Percentiles rank a stretch among this genome's conserved stretches.
Evolutionary conservation across 2,113 vertebrate genomes (phyloP).

Genomic region (Leptosomus discolor): DNA sequence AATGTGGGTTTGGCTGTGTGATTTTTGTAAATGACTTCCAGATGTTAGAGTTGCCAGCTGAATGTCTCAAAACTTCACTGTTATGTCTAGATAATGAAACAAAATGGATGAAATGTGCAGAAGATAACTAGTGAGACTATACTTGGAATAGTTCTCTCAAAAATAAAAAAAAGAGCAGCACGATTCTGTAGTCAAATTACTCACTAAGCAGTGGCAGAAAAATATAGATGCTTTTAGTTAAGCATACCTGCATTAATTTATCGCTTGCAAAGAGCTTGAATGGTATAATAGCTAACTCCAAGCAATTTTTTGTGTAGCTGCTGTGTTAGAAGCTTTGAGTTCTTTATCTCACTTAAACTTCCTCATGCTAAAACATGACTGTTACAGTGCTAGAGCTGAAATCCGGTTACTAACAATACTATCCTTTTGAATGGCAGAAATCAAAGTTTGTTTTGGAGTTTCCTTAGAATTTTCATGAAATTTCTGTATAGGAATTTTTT

Average conservation of each 20-base stretch:
- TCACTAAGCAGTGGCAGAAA: neutral
- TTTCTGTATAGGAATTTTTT: neutral
- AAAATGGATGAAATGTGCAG: neutral
- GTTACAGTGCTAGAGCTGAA: neutral
- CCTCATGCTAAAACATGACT: neutral
- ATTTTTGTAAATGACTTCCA: slow-evolving; percentile 17
- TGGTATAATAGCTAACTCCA: neutral
- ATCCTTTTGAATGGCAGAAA: neutral
- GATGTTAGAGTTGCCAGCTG: neutral
- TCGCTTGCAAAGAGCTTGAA: neutral
- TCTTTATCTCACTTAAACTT: neutral
- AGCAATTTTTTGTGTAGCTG: neutral
- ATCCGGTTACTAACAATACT: neutral
- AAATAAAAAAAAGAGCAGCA: rapidly evolving
- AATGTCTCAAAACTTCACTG: neutral
- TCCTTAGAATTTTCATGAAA: neutral
- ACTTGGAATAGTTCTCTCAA: neutral
- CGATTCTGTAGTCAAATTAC: neutral
- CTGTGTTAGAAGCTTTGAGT: neutral
- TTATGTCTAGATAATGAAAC: neutral
- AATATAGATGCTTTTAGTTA: neutral
- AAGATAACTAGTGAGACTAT: neutral
- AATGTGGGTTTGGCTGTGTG: neutral
- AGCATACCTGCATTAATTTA: neutral
- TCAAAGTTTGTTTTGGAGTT: neutral